Evolutionary conservation across 1,140 invertebrate species (phyloP), one percentile per base, ranked within the genome.

Genomic region (Aphelinus atriplicis): DNA sequence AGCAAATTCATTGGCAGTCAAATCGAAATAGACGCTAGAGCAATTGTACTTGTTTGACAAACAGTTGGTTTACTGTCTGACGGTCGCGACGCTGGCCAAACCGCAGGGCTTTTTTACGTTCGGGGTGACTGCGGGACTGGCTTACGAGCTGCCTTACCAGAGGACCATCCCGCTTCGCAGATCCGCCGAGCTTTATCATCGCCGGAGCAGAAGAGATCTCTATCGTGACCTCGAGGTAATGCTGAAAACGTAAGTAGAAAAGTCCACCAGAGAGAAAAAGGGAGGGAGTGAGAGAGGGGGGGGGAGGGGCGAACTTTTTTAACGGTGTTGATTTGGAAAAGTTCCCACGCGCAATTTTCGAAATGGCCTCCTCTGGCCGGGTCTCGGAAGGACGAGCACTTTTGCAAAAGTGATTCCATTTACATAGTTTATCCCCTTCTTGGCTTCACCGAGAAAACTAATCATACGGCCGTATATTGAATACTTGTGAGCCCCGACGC

Each of bases 111-210:
- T 91, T 47, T 91, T 92, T 77, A 90, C 92, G 5, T 85, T 92
- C 73, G 93, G 93, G 43, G 88, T 91, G 64, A 94, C 94, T 9
- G 92, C 92, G 42, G 92, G 93, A 2, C 86, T 94, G 76, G 93
- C 93, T 26, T 95, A 91, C 88, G 91, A 94, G 83, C 84, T 95
- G 61, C 94, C 93, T 7, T 87, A 92, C 75, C 81, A 70, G 68
- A 81, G 81, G 58, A 84, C 80, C 48, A 79, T 85, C 4, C 81
- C 81, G 2, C 80, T 82, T 51, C 77, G 84, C 77, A 84, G 85
- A 72, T 80, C 84, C 3, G 81, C 83, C 7, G 86, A 86, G 75
- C 85, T 85, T 71, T 88, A 87, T 81, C 86, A 88, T 81, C 87
- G 86, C 71, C 81, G 87, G 43, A 88, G 85, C 77, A 84, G 88